These are phyloP conservation scores for Sinocyclocheilus anophthalmus DNA, from an alignment of 2,113 vertebrate species.

Conservation along the genomic window DNA sequence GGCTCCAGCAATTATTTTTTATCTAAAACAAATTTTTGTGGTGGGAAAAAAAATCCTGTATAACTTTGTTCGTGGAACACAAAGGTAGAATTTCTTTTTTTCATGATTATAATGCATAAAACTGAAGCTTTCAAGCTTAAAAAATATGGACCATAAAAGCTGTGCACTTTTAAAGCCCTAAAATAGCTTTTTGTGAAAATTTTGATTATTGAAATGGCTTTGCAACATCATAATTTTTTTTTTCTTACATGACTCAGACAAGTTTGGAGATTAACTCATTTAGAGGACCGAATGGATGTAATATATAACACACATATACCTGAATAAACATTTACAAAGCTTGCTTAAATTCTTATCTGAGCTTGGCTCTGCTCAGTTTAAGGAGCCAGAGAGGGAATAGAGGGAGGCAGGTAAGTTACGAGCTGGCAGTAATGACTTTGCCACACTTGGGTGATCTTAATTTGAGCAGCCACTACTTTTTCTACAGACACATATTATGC, in stretches of 20 bases:
- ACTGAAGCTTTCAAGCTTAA: background rate
- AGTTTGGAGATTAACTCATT: background rate
- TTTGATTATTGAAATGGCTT: slow-evolving; percentile 6
- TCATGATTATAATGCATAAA: background rate
- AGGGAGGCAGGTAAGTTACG: slow-evolving; percentile 38
- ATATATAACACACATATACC: background rate
- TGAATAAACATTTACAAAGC: slow-evolving; percentile 8
- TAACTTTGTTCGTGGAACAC: background rate
- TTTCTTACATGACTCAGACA: background rate
- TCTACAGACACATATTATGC: slow-evolving; percentile 26
- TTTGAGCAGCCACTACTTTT: slow-evolving; percentile 35
- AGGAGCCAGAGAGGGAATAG: slow-evolving; percentile 17
- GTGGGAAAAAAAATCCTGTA: background rate
- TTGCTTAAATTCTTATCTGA: slow-evolving; percentile 3
- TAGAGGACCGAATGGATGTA: background rate
- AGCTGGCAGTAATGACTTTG: slow-evolving; percentile 52
- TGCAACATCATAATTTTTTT: background rate
- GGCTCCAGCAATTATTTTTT: background rate
- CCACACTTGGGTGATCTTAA: slow-evolving; percentile 51
- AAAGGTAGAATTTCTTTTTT: background rate
- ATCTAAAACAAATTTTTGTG: background rate
- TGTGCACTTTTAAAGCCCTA: background rate
- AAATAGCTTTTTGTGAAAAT: background rate
- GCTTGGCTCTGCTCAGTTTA: background rate
- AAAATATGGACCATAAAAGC: background rate